phyloP scores from a whole-genome alignment of 37 sponge, comb jelly and placozoan species.

The Geodia barretti region DNA sequence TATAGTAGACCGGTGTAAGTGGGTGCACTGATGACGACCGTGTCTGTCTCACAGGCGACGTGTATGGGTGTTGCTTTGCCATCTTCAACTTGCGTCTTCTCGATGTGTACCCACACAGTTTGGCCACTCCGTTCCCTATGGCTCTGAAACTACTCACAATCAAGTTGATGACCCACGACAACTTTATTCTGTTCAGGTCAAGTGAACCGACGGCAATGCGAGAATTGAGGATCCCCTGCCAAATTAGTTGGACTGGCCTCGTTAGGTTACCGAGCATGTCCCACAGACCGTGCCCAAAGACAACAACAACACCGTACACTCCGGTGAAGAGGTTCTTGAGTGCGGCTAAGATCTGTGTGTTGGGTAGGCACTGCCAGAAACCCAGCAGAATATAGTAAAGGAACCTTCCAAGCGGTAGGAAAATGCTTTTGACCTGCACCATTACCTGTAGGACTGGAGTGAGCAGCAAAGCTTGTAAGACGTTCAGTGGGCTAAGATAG shows the following conservation, averaged over 20 bases:
- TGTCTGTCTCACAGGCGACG: not conserved
- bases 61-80: not conserved
- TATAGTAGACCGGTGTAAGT: slow-evolving; percentile 12
- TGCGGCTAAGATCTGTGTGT: not conserved
- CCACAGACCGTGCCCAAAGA: not conserved
- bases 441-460: slow-evolving; percentile 17
- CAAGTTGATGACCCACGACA: slow-evolving; percentile 33
- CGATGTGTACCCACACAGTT: slow-evolving; percentile 37
- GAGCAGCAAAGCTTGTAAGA: slow-evolving; percentile 31
- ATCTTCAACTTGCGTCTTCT: slow-evolving; percentile 25
- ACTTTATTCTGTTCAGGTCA: slow-evolving; percentile 32
- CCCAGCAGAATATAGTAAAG: not conserved
- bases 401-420: slow-evolving; percentile 3
- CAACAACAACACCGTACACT: not conserved
- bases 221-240: slow-evolving; percentile 40
- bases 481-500: slow-evolving; percentile 60
- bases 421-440: slow-evolving; percentile 4
- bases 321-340: not conserved
- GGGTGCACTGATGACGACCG: not conserved
- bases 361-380: slow-evolving; percentile 8
- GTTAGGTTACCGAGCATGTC: slow-evolving; percentile 1
- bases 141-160: slow-evolving; percentile 40
- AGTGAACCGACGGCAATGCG: slow-evolving; percentile 55
- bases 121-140: slow-evolving; percentile 42
- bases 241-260: slow-evolving; percentile 20